Conservation (phyloP, 1,140 invertebrate genomes). For the Argopecten irradians region DNA sequence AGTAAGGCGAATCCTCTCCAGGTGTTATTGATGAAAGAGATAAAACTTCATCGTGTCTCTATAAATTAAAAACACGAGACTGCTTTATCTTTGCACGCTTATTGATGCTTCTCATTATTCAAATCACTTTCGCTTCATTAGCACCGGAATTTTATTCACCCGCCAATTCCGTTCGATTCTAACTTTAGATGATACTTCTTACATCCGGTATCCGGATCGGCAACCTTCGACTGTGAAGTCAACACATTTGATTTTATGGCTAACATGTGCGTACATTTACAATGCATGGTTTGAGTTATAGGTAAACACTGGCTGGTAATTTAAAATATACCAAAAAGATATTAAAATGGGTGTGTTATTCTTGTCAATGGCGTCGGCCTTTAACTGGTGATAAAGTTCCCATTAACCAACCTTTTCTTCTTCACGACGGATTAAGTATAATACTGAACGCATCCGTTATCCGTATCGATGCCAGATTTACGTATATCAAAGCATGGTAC, state of each 20-base stretch:
- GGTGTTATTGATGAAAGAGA: conserved; percentile 2
- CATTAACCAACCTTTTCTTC: not conserved
- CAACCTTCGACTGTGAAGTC: conserved; percentile 5
- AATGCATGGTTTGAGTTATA: conserved; percentile 6
- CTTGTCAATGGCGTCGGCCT: not conserved
- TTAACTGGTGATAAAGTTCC: not conserved
- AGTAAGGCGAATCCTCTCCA: not conserved
- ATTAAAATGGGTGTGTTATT: conserved; percentile 23
- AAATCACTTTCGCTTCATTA: conserved; percentile 12
- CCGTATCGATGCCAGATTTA: conserved; percentile 14
- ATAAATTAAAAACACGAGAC: conserved; percentile 18
- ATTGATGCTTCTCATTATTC: not conserved
- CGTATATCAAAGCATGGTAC: not conserved
- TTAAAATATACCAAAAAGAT: not conserved
- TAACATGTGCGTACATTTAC: not conserved
- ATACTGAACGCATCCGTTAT: not conserved
- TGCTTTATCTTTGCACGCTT: not conserved
- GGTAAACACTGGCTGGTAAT: not conserved
- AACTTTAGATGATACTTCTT: not conserved
- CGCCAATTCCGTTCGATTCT: conserved; percentile 8
- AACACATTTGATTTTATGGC: not conserved
- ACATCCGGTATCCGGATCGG: conserved; percentile 19
- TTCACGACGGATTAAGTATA: not conserved
- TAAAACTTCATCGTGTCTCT: not conserved
- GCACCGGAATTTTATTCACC: not conserved